These are phyloP conservation scores for Caenorhabditis elegans DNA, from an alignment of 1,140 invertebrate species.

Conservation along the genomic window DNA sequence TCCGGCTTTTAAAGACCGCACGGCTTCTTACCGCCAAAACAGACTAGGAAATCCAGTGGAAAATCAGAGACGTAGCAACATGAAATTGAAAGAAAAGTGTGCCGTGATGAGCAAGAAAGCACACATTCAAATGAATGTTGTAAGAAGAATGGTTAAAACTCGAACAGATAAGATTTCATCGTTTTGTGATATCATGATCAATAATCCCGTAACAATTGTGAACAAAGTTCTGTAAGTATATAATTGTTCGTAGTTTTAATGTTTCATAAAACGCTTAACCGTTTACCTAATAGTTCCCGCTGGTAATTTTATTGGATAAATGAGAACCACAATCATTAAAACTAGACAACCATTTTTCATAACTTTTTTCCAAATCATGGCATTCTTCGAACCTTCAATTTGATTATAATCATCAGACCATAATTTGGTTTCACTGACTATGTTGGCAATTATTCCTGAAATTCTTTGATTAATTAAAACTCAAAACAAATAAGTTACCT, in stretches of 20 bases:
- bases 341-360: neutral
- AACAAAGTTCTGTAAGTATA: neutral
- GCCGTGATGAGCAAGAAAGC: neutral
- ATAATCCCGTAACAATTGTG: neutral
- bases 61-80: neutral
- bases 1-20: too few relatives aligned
- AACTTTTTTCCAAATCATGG: too few relatives aligned
- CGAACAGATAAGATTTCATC: neutral
- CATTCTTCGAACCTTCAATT: too few relatives aligned
- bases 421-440: too few relatives aligned
- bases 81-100: slow-evolving; percentile 24
- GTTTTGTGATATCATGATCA: neutral
- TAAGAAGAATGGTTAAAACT: neutral
- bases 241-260: too few relatives aligned
- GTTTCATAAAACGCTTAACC: neutral
- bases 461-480: too few relatives aligned
- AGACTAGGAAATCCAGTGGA: neutral
- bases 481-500: neutral
- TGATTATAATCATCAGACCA: too few relatives aligned
- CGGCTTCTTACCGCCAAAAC: neutral
- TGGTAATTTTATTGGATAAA: neutral
- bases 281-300: too few relatives aligned
- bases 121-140: neutral
- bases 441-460: too few relatives aligned
- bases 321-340: neutral